A percentile compares a stretch with the other conserved stretches of the same genome.
Conservation (phyloP, 2,113 vertebrate genomes). For the Ictalurus furcatus region DNA sequence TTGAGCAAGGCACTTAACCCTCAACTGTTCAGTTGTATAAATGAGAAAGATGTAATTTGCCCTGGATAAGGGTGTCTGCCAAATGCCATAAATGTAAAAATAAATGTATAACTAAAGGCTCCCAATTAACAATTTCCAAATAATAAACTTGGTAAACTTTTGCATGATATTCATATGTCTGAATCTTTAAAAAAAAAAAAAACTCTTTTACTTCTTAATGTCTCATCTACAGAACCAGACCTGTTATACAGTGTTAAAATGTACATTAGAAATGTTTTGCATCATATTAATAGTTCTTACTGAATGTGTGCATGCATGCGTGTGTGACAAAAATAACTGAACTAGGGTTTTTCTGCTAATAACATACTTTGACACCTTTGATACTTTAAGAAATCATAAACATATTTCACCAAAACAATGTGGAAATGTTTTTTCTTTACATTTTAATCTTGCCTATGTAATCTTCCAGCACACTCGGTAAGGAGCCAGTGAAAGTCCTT, state of each 20-base stretch:
- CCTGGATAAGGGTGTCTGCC: too few species aligned
- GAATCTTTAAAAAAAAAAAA: too few species aligned
- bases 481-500: not conserved
- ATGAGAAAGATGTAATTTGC: too few species aligned
- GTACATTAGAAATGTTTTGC: too few species aligned
- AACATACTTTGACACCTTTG: too few species aligned
- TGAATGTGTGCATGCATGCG: too few species aligned
- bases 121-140: slow-evolving; percentile 51
- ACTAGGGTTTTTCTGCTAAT: too few species aligned
- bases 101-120: slow-evolving; percentile 48
- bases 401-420: not conserved
- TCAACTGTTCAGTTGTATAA: too few species aligned
- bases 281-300: too few species aligned
- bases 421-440: not conserved
- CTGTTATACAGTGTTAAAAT: not conserved
- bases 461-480: not conserved
- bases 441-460: not conserved
- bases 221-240: not conserved
- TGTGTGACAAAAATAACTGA: too few species aligned
- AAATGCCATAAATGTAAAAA: too few species aligned
- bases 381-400: not conserved
- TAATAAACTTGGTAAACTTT: not conserved
- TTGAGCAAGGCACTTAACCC: too few species aligned
- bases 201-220: not conserved
- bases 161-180: not conserved